Percentiles rank a stretch among this genome's conserved stretches.
phyloP scores from a whole-genome alignment of 2,797 vertebrate species.

The Loris lydekkerianus region DNA sequence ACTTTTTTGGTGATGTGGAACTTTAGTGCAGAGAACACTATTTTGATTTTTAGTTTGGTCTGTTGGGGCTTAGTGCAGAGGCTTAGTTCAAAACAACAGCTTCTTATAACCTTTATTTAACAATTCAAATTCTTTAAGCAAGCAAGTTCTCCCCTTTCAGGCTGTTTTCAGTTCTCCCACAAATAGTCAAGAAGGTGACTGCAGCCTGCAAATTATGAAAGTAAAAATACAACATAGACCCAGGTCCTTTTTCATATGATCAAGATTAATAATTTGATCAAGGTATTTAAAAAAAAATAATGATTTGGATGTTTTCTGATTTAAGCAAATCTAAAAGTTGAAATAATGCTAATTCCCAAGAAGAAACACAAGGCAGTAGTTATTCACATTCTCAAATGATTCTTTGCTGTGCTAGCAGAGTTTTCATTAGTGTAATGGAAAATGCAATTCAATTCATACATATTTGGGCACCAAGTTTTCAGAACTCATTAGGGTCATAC shows the following conservation, averaged over 20 bases:
- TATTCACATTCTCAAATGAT: not conserved
- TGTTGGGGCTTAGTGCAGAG: not conserved
- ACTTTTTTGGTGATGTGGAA: not conserved
- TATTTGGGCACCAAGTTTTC: not conserved
- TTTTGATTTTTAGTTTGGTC: not conserved
- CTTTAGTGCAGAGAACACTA: not conserved
- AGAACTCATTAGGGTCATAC: not conserved
- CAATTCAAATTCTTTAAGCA: not conserved
- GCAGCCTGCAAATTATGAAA: not conserved
- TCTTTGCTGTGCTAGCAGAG: not conserved
- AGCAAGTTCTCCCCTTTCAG: not conserved
- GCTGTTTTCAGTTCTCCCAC: no score
- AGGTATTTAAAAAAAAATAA: not conserved
- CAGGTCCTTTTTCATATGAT: not conserved
- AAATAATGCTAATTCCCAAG: not conserved
- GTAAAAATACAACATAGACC: not conserved
- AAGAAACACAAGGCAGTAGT: not conserved
- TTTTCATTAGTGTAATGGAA: not conserved
- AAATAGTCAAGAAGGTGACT: not conserved
- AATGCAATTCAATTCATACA: not conserved
- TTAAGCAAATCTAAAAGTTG: not conserved
- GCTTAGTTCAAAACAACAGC: not conserved
- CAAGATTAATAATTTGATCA: not conserved
- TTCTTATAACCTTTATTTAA: not conserved
- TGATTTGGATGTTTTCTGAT: not conserved